Conservation (phyloP, 2,888 invertebrate genomes). For the Frankliniella intonsa region DNA sequence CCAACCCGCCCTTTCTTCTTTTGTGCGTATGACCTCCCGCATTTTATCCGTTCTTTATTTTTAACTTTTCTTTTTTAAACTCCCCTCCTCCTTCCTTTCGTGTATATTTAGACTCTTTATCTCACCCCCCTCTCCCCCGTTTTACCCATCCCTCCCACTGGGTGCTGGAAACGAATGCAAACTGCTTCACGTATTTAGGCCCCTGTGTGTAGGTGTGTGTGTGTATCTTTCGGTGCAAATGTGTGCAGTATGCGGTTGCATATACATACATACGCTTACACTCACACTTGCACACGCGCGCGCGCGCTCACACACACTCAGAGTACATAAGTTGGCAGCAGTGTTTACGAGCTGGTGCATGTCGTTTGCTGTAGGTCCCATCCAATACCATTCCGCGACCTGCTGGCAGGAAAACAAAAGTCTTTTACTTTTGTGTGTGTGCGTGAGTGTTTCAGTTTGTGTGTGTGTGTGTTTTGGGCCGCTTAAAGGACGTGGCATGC, state of each 20-base stretch:
- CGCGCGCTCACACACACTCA: not conserved
- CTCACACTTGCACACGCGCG: not conserved
- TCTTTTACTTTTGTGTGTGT: too few species aligned
- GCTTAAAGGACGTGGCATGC: too few species aligned
- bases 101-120: not conserved
- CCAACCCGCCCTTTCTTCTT: too few species aligned
- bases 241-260: not conserved
- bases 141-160: not conserved
- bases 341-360: conserved; percentile 7
- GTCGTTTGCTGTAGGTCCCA: not conserved
- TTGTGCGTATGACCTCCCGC: too few species aligned
- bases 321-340: not conserved
- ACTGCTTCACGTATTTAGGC: not conserved
- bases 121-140: not conserved
- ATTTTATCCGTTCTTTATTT: not conserved
- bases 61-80: not conserved
- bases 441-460: too few species aligned
- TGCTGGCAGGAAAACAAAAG: too few species aligned
- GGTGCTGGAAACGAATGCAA: not conserved
- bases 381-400: too few species aligned
- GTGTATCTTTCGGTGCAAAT: not conserved
- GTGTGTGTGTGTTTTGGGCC: too few species aligned
- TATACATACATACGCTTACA: not conserved
- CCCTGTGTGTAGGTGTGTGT: too few species aligned
- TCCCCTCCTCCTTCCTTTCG: not conserved